Conservation (phyloP, 1,140 invertebrate species). For the Musca domestica region DNA sequence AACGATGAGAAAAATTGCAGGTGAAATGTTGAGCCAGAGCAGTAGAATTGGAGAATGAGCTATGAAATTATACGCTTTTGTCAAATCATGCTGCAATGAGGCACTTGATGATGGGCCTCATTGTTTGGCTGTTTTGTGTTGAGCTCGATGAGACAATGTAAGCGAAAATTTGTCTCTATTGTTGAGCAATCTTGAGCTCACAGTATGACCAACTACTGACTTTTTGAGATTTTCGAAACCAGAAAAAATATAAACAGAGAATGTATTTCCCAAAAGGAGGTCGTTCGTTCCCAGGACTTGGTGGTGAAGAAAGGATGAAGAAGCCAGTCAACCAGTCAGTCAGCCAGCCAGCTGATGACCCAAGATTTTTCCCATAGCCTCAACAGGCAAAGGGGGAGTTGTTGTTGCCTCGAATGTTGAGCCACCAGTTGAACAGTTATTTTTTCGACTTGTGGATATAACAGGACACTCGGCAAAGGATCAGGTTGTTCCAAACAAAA, state of each 20-base stretch:
- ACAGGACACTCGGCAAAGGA: background rate
- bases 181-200: slow-evolving; percentile 17
- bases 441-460: slow-evolving; percentile 6
- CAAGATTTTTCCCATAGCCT: slow-evolving; percentile 5
- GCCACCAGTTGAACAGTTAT: slow-evolving; percentile 12
- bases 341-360: slow-evolving; percentile 7
- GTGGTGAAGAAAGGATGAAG: background rate
- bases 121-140: slow-evolving; percentile 12
- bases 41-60: background rate
- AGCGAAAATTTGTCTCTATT: background rate
- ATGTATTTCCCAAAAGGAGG: too few relatives aligned
- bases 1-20: slow-evolving; percentile 11
- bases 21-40: background rate
- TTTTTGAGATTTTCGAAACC: slow-evolving; percentile 1
- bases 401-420: background rate
- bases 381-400: background rate
- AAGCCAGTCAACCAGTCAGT: background rate
- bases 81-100: background rate
- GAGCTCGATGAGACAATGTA: background rate
- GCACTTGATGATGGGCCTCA: slow-evolving; percentile 11
- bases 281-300: background rate
- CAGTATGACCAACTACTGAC: slow-evolving; percentile 19
- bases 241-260: too few relatives aligned
- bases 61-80: background rate
- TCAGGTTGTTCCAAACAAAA: slow-evolving; percentile 15